Percentiles rank a stretch among this genome's conserved stretches.
phyloP scores from a whole-genome alignment of 1,140 invertebrate genomes.

The Portunus trituberculatus region DNA sequence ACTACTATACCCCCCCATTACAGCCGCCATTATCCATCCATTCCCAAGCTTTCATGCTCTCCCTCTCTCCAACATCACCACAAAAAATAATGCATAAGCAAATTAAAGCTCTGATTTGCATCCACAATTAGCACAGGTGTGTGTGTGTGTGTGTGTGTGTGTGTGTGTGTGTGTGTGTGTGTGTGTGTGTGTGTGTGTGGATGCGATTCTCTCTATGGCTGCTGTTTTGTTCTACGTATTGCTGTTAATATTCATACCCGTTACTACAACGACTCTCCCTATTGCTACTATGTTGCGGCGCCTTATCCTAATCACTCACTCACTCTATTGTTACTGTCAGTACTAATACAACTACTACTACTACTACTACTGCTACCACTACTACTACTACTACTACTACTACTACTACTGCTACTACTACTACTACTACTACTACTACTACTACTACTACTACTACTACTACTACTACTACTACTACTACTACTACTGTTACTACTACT shows the following conservation, averaged over 20 bases:
- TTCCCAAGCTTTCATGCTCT: background rate
- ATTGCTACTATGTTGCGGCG: too few relatives aligned
- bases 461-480: slow-evolving; percentile 23
- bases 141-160: slow-evolving; percentile 8
- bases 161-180: slow-evolving; percentile 20
- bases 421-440: background rate
- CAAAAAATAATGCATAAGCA: slow-evolving; percentile 1
- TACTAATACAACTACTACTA: background rate
- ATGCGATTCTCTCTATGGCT: too few relatives aligned
- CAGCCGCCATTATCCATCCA: background rate
- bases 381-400: background rate
- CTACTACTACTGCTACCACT: background rate
- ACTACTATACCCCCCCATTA: background rate
- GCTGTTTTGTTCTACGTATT: too few relatives aligned
- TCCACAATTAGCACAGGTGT: background rate
- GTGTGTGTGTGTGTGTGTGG: background rate
- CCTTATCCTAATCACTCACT: too few relatives aligned
- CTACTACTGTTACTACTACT: background rate
- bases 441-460: slow-evolving; percentile 13
- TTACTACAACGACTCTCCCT: background rate
- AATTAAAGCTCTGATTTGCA: slow-evolving; percentile 14
- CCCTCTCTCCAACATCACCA: background rate
- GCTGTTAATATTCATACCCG: background rate
- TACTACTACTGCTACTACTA: background rate
- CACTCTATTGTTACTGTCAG: too few relatives aligned